Evolutionary conservation across 2,797 vertebrate species (phyloP), one percentile per base, ranked within the genome.

Genomic region (Brachyrhaphis roseni): DNA sequence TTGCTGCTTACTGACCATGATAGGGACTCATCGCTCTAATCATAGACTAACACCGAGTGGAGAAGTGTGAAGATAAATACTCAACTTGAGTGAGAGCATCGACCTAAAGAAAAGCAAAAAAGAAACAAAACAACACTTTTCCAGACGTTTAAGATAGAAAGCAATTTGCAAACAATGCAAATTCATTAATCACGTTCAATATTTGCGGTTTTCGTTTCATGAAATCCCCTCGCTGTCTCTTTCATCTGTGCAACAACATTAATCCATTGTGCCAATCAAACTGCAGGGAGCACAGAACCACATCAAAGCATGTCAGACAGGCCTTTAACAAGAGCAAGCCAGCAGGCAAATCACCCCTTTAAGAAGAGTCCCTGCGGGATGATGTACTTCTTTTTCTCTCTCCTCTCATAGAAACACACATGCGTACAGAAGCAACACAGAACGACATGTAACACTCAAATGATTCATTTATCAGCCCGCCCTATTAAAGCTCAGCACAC

Each of bases 231-330:
- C 4, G 45, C 86, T 75, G 78, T 80, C 90, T 81, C 90, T 91
- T 90, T 91, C 87, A 93, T 91, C 85, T 88, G 84, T 66, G 86
- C 83, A 87, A 87, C 84, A 88, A 84, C 81, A 85, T 89, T 88
- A 85, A 93, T 93, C 90, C 90, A 81, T 70, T 28, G 75, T 90
- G 90, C 89, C 94, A 93, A 89, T 95, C 94, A 95, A 91, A 93
- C 93, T 77, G 88, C 90, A 82, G 92, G 93, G 91, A 91, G 92
- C 86, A 77, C 77, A 89, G 82, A 89, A 90, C 78, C 90, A 92
- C 92, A 95, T 95, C 91, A 94, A 95, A 95, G 93, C 91, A 64
- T 83, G 90, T 89, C 91, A 91, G 91, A 77, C 85, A 86, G 81
- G 76, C 90, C 87, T 90, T 91, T 92, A 92, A 94, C 91, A 91